phyloP scores from a whole-genome alignment of 2,113 vertebrate genomes.

The Neolamprologus modestus region DNA sequence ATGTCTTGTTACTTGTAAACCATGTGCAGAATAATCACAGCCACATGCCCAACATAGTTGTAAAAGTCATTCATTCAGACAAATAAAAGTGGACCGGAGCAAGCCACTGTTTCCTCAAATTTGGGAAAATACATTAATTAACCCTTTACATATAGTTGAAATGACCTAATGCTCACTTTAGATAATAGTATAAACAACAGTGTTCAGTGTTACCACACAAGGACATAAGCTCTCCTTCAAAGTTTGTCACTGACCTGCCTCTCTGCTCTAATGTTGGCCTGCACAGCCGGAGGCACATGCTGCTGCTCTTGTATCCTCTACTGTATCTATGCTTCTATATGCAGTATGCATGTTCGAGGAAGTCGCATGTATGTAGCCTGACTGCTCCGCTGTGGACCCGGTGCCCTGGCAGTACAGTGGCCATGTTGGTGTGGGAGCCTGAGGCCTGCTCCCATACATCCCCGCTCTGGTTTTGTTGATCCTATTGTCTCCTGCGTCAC shows the following conservation, averaged over 20 bases:
- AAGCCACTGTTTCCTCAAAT: neutral
- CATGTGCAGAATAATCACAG: neutral
- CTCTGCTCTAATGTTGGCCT: neutral
- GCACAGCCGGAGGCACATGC: neutral
- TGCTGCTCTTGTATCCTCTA: conserved; percentile 1
- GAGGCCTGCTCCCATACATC: conserved; percentile 69
- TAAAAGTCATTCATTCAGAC: neutral
- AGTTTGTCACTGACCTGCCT: conserved; percentile 3
- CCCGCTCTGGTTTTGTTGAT: conserved; percentile 64
- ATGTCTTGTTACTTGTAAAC: neutral
- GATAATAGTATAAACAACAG: neutral
- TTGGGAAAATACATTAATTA: neutral
- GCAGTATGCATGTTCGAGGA: neutral
- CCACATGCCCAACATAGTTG: neutral
- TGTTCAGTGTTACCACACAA: neutral
- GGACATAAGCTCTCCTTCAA: conserved; percentile 8
- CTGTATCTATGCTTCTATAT: neutral
- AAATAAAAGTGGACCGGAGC: neutral
- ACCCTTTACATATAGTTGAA: neutral
- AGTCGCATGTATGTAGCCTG: neutral
- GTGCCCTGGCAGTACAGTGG: conserved; percentile 34
- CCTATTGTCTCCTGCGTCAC: conserved; percentile 85
- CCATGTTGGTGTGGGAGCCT: conserved; percentile 63
- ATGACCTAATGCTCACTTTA: neutral
- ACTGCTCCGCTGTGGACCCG: conserved; percentile 30